These are phyloP conservation scores for Geotrupes spiniger DNA, from an alignment of 2,888 invertebrate genomes.

Conservation along the genomic window DNA sequence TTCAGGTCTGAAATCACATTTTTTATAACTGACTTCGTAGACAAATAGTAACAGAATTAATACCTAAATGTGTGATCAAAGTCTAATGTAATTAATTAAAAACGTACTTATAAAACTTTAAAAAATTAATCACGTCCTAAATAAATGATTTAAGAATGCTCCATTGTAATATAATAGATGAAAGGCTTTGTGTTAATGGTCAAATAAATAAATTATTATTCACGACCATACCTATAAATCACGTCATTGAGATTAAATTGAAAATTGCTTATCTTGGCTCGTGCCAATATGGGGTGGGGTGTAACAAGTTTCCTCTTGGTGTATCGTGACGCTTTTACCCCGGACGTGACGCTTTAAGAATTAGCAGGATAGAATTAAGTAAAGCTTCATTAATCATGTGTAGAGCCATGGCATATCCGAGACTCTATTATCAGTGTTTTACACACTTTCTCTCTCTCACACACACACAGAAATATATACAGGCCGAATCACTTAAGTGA, in stretches of 20 bases:
- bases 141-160: no score
- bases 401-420: constrained; percentile 37
- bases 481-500: no score
- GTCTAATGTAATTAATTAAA: no score
- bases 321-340: constrained; percentile 35
- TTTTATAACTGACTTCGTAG: no score
- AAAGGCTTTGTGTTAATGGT: no score
- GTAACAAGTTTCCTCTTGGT: constrained; percentile 18
- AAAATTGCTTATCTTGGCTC: constrained; percentile 37
- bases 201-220: background rate
- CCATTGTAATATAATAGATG: no score
- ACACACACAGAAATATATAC: constrained; percentile 2
- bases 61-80: no score
- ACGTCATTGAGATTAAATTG: constrained; percentile 38
- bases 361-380: constrained; percentile 47
- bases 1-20: no score
- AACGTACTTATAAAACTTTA: no score
- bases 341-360: constrained; percentile 48
- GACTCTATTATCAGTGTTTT: constrained; percentile 42
- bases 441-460: constrained; percentile 39
- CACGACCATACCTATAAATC: constrained; percentile 34
- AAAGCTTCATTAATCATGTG: constrained; percentile 48
- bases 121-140: no score
- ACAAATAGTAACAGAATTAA: no score
- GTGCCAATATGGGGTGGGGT: constrained; percentile 22